Base-by-base conservation (phyloP, 2,797 vertebrate species). In the Channallabes apus region DNA sequence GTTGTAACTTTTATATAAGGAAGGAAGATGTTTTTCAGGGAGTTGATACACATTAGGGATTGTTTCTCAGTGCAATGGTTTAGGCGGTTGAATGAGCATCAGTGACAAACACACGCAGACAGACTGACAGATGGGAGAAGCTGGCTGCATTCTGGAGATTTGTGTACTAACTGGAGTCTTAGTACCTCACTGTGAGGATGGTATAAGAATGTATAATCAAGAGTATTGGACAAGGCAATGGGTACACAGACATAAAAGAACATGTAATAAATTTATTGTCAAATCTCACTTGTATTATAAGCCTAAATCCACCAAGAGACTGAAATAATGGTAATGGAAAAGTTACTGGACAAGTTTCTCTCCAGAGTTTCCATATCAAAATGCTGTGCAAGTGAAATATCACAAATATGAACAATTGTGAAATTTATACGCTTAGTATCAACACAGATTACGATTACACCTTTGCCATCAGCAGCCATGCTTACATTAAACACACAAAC, bases 31-130 rank as follows among this genome's bases (percentile, higher is more conserved):
- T 93, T 86, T 87, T 79, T 82, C 88, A 90, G 90, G 89, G 90
- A 94, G 93, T 92, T 93, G 91, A 91, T 91, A 87, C 90, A 92
- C 93, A 91, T 93, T 93, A 92, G 88, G 73, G 88, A 88, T 85
- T 91, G 84, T 84, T 83, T 64, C 89, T 83, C 85, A 84, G 87
- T 89, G 83, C 87, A 93, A 93, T 93, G 92, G 90, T 94, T 93
- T 93, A 92, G 71, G 73, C 4, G 68, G 76, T 77, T 83, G 54
- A 86, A 84, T 89, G 83, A 85, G 85, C 88, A 88, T 79, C 89
- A 87, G 69, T 85, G 82, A 88, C 75, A 86, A 69, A 83, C 27
- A 88, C 24, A 83, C 81, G 17, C 85, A 84, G 82, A 77, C 67
- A 83, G 84, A 85, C 84, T 83, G 80, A 86, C 61, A 89, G 89